Evolutionary conservation across 2,113 vertebrate genomes (phyloP), one percentile per base, ranked within the genome.

Genomic region (Anhinga anhinga): DNA sequence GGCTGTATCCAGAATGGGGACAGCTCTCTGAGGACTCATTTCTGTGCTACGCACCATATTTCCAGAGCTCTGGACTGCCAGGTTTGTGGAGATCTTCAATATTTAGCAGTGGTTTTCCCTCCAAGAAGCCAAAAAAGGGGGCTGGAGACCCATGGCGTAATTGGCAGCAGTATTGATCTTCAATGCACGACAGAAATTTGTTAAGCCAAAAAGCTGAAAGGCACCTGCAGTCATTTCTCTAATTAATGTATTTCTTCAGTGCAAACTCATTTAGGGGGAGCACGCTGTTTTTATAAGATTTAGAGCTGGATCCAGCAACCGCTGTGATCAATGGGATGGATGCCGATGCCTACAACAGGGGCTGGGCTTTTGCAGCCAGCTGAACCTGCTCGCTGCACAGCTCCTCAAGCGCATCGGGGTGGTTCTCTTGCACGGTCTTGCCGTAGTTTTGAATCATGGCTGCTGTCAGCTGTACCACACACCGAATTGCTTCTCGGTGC

Each of bases 91-190:
- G 47, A 70, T 67, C 21, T 88, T 83, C 0, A 0, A 34, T 74
- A 7, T 53, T 70, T 7, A 95, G 82, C 56, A 21, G 56, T 5
- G 47, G 4, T 34, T 91, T 95, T 92, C 56, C 45, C 70, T 93
- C 61, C 44, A 44, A 67, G 69, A 59, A 52, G 38, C 40, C 65
- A 36, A 17, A 63, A 74, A 82, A 8, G 2, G 29, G 59, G 69
- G 40, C 34, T 66, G 52, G 52, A 87, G 58, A 62, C 20, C 66
- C 73, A 0, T 0, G 1, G 55, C 67, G 82, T 78, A 79, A 86
- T 38, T 93, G 92, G 83, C 91, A 95, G 86, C 56, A 25, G 34
- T 77, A 92, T 86, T 45, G 95, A 95, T 95, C 93, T 72, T 52
- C 36, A 4, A 10, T 10, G 34, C 1, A 15, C 47, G 9, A 27